Conservation (phyloP, 1,140 invertebrate genomes). For the Augochlora pura region DNA sequence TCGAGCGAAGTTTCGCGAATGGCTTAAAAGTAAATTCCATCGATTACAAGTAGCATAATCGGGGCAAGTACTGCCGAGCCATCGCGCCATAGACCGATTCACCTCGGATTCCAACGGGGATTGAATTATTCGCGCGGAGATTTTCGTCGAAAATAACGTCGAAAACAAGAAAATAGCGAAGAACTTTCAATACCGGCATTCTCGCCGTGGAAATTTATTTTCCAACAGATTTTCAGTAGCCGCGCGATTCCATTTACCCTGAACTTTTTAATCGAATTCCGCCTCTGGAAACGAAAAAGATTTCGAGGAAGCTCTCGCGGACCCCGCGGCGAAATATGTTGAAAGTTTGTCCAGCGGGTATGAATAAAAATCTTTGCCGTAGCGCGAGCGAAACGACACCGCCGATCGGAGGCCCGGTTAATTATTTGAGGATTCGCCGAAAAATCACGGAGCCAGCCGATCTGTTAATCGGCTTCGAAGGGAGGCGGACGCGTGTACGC, state of each 20-base stretch:
- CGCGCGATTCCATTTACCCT: not conserved
- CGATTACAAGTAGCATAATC: too few relatives aligned
- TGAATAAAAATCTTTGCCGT: not conserved
- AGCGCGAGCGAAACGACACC: too few relatives aligned
- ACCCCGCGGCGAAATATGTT: not conserved
- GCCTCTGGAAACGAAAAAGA: not conserved
- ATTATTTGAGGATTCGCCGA: constrained; percentile 21
- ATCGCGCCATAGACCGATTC: not conserved
- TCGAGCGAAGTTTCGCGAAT: too few relatives aligned
- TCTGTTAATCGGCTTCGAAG: constrained; percentile 50
- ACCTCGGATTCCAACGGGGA: not conserved
- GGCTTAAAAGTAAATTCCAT: too few relatives aligned
- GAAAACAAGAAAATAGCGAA: constrained; percentile 2
- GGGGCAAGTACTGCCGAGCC: too few relatives aligned
- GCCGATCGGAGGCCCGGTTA: not conserved
- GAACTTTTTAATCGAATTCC: constrained; percentile 1
- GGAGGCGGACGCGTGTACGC: constrained; percentile 1
- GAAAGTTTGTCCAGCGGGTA: not conserved
- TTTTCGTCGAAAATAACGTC: not conserved
- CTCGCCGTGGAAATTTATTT: not conserved
- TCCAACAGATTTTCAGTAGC: not conserved
- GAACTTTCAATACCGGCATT: not conserved
- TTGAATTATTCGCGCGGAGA: not conserved
- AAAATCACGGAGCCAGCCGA: constrained; percentile 36
- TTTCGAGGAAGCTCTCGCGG: not conserved